Conservation (phyloP, 1,140 invertebrate genomes). For the Caenorhabditis briggsae region DNA sequence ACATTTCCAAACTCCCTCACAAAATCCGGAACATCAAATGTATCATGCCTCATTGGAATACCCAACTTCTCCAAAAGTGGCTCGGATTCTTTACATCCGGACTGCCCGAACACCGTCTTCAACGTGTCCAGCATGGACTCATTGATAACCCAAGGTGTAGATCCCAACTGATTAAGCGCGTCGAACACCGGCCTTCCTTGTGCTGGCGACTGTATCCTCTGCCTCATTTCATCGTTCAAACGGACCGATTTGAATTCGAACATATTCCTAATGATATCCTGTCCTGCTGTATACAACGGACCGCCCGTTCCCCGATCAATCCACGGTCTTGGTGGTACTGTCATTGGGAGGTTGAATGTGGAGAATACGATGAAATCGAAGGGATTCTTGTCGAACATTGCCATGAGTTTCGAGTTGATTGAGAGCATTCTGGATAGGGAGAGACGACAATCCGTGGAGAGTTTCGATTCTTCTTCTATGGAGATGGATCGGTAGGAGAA, state of each 20-base stretch:
- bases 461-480: slow-evolving; percentile 60
- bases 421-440: slow-evolving; percentile 55
- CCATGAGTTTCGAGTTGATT: slow-evolving; percentile 58
- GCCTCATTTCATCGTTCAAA: slow-evolving; percentile 60
- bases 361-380: slow-evolving; percentile 65
- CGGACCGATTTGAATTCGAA: slow-evolving; percentile 60
- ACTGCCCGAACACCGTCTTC: slow-evolving; percentile 53
- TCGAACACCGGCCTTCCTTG: slow-evolving; percentile 84
- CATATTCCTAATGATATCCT: slow-evolving; percentile 59
- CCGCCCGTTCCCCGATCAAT: slow-evolving; percentile 64
- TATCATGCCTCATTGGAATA: slow-evolving; percentile 68
- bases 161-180: slow-evolving; percentile 89
- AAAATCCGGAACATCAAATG: slow-evolving; percentile 65
- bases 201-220: slow-evolving; percentile 50
- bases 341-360: slow-evolving; percentile 62
- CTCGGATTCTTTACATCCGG: slow-evolving; percentile 40
- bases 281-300: slow-evolving; percentile 38
- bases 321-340: slow-evolving; percentile 66
- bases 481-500: slow-evolving; percentile 52
- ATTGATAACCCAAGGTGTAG: slow-evolving; percentile 93
- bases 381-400: slow-evolving; percentile 57
- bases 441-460: slow-evolving; percentile 56
- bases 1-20: slow-evolving; percentile 22
- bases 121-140: slow-evolving; percentile 80
- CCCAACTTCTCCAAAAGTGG: slow-evolving; percentile 66